Evolutionary conservation across 2,797 vertebrate species (phyloP).

Genomic region (Dipus sagitta): DNA sequence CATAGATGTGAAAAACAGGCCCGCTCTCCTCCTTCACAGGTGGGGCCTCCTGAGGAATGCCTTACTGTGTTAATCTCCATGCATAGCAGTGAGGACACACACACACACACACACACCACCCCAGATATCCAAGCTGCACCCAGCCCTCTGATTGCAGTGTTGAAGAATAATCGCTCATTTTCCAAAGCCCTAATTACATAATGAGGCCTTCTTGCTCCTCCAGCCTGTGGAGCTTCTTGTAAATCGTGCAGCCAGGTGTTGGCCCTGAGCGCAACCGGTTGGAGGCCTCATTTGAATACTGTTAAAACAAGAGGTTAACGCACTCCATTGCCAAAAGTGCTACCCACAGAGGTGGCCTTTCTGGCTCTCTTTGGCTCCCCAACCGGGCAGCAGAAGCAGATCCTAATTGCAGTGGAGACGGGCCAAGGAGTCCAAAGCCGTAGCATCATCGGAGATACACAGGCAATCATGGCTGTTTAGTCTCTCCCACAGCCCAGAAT

Average conservation of each 20-base stretch:
- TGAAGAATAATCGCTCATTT: constrained; percentile 81
- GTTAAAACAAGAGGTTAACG: constrained; percentile 68
- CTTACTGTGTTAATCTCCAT: constrained; percentile 19
- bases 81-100: neutral
- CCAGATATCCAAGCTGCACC: neutral
- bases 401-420: neutral
- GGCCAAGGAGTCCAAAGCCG: neutral
- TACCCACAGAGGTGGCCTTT: neutral
- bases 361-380: neutral
- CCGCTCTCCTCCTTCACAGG: neutral
- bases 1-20: neutral
- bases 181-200: constrained; percentile 82
- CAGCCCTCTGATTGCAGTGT: constrained; percentile 80
- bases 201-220: constrained; percentile 73
- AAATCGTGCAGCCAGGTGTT: constrained; percentile 70
- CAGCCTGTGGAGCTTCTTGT: constrained; percentile 61
- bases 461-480: neutral
- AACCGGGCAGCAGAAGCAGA: neutral
- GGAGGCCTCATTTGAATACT: constrained; percentile 71
- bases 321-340: neutral
- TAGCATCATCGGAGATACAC: neutral
- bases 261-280: neutral
- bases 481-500: neutral
- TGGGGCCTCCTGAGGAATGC: neutral
- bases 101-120: neutral